phyloP scores from a whole-genome alignment of 2,797 vertebrate species.

The Eleutherodactylus coqui region DNA sequence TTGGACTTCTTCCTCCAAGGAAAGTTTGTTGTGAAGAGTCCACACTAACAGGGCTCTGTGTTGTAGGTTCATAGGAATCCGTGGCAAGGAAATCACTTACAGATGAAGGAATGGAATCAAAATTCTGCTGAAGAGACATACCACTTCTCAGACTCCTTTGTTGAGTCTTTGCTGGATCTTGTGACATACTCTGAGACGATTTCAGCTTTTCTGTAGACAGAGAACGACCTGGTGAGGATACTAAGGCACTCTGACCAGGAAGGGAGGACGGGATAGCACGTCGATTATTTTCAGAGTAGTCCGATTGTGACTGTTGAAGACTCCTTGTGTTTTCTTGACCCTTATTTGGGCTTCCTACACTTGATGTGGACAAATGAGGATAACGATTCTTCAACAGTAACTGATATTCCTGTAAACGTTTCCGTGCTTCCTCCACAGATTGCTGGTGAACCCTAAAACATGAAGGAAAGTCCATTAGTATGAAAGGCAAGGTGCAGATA shows the following conservation, averaged over 20 bases:
- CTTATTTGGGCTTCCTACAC: not conserved
- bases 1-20: not conserved
- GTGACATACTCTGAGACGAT: not conserved
- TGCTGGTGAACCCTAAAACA: slow-evolving; percentile 80
- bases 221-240: not conserved
- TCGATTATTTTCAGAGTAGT: too few species aligned
- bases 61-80: not conserved
- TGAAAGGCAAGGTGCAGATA: not conserved
- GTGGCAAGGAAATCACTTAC: slow-evolving; percentile 27
- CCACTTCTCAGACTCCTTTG: not conserved
- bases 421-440: slow-evolving; percentile 81
- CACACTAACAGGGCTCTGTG: not conserved
- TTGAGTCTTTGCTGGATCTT: not conserved
- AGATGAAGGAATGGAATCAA: not conserved
- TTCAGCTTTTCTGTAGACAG: not conserved
- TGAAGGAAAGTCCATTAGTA: not conserved
- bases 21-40: not conserved
- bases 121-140: not conserved
- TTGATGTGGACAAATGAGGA: slow-evolving; percentile 62
- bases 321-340: not conserved
- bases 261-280: not conserved
- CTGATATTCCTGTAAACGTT: slow-evolving; percentile 86
- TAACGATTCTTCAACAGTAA: slow-evolving; percentile 76
- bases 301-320: slow-evolving; percentile 19
- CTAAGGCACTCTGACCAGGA: not conserved